phyloP scores from a whole-genome alignment of 2,888 invertebrate species.

The Drosophila buzzatii region DNA sequence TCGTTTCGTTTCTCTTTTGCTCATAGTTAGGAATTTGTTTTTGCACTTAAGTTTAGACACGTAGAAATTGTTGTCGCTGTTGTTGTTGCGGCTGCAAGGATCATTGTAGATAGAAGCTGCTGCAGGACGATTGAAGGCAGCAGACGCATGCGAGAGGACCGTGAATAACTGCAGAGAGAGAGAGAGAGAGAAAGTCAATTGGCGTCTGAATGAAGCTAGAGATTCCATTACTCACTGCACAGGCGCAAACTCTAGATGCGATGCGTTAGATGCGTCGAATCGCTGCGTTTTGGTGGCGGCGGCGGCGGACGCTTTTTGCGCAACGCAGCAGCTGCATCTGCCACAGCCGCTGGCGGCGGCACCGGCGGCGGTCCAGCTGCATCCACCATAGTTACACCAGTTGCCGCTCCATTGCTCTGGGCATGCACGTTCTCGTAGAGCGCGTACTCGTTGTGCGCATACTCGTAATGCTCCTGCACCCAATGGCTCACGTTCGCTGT shows the following conservation, averaged over 20 bases:
- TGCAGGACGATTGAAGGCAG: conserved; percentile 10
- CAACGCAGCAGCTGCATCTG: conserved; percentile 64
- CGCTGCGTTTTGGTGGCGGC: conserved; percentile 95
- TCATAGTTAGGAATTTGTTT: conserved; percentile 71
- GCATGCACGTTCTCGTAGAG: conserved; percentile 91
- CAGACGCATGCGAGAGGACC: neutral
- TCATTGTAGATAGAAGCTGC: too few species aligned
- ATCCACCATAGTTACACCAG: neutral
- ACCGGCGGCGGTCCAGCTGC: conserved; percentile 85
- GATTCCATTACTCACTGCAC: conserved; percentile 28
- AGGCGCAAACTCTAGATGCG: conserved; percentile 72
- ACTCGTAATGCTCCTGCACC: conserved; percentile 93
- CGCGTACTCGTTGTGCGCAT: conserved; percentile 82
- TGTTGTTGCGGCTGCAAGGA: neutral
- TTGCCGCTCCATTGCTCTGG: conserved; percentile 48
- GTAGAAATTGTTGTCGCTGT: conserved; percentile 23
- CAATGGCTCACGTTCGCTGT: conserved; percentile 94
- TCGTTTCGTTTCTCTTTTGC: conserved; percentile 28
- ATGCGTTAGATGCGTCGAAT: conserved; percentile 92
- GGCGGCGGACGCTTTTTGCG: conserved; percentile 93
- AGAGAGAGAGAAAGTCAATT: neutral
- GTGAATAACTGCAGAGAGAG: conserved; percentile 2
- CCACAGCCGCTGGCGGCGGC: conserved; percentile 50
- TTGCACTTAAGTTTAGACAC: conserved; percentile 54
- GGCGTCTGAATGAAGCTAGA: neutral